Base-by-base conservation (phyloP, 2,113 vertebrate genomes). In the Calyptommatus sinebrachiatus region DNA sequence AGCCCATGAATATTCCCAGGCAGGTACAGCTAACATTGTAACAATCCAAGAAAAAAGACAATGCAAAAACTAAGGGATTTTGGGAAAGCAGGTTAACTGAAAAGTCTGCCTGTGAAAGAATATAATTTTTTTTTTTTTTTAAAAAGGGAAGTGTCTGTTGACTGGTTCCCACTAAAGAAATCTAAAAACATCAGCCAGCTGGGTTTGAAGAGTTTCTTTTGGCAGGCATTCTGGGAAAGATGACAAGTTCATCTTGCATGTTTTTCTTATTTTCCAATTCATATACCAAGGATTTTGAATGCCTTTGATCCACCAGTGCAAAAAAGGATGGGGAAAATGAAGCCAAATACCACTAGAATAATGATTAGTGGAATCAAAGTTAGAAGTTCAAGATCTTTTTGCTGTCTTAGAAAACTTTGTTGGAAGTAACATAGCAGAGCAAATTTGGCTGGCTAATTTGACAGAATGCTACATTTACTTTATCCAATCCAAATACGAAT, bases 1-100 rank as follows among this genome's bases (percentile, higher is more conserved):
- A 82, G 85, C 85, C 46, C 71, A 14, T 76, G 88, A 82, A 85
- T 90, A 9, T 79, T 85, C 73, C 35, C 78, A 78, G 81, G 70
- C 68, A 83, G 83, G 8, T 9, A 85, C 68, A 83, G 83, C 5
- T 9, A 86, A 69, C 69, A 75, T 66, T 86, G 83, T 87, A 89
- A 89, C 28, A 12, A 45, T 68, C 63, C 35, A 41, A 66, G 11
- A 16, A 31, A 24, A n/a, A 35, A 48, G 9, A 45, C 18, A 70
- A 57, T 35, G 41, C 45, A 10, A 35, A 65, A 68, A 67, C 3
- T 31, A 1, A 8, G 29, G 11, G 21, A 4, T 66, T 28, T 28
- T 22, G 73, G 73, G 53, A 65, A 7, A 79, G 12, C 26, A 35
- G 7, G 20, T 68, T 46, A 22, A 69, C 7, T 3, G 16, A 21